Evolutionary conservation across 1,140 invertebrate species (phyloP).

Genomic region (Zaprionus lachaisei): DNA sequence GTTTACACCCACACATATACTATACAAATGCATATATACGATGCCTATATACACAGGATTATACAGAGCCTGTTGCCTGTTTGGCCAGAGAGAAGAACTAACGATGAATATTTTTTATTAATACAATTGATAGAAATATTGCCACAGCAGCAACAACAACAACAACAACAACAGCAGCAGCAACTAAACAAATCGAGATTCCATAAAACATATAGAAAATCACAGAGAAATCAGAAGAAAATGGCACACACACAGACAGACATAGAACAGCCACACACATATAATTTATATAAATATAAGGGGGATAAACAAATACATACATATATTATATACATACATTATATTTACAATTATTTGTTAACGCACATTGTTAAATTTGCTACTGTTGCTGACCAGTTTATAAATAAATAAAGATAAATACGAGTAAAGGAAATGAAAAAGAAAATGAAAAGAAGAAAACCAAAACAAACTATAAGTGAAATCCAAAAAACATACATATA

Average conservation of each 20-base stretch:
- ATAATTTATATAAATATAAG: constrained; percentile 32
- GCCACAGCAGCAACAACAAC: constrained; percentile 27
- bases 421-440: constrained; percentile 44
- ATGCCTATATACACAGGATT: not conserved
- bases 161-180: constrained; percentile 26
- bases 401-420: constrained; percentile 65
- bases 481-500: constrained; percentile 78
- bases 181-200: constrained; percentile 48
- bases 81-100: constrained; percentile 43
- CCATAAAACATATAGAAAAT: constrained; percentile 25
- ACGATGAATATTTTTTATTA: constrained; percentile 81
- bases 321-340: constrained; percentile 72
- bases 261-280: constrained; percentile 19
- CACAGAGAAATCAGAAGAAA: constrained; percentile 24
- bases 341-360: constrained; percentile 85
- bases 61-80: not conserved
- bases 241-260: constrained; percentile 13
- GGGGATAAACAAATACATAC: constrained; percentile 36
- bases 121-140: constrained; percentile 82
- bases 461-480: constrained; percentile 64
- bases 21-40: constrained; percentile 19
- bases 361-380: constrained; percentile 85
- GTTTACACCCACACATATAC: constrained; percentile 31
- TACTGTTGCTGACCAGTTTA: constrained; percentile 85
- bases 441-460: constrained; percentile 20